Conservation (phyloP, 2,888 invertebrate species). For the Mylabris sibirica region DNA sequence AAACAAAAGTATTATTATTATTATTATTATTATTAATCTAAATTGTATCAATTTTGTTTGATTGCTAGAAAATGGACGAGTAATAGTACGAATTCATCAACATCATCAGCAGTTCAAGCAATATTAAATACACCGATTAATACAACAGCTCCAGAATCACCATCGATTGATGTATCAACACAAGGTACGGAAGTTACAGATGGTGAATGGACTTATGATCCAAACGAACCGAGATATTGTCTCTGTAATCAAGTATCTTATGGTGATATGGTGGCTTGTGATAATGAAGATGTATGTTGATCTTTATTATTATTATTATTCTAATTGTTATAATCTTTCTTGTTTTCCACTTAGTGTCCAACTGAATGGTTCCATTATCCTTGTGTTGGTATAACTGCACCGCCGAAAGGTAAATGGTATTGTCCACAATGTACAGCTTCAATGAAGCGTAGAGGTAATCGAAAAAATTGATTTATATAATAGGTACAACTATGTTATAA, state of each 20-base stretch:
- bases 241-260: slow-evolving; percentile 97
- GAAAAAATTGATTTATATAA: slow-evolving; percentile 71
- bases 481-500: slow-evolving; percentile 3
- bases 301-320: too few relatives aligned
- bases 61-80: slow-evolving; percentile 56
- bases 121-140: slow-evolving; percentile 55
- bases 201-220: slow-evolving; percentile 92
- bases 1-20: slow-evolving; percentile 66
- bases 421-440: slow-evolving; percentile 93
- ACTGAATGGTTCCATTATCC: slow-evolving; percentile 99
- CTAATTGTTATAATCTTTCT: too few relatives aligned
- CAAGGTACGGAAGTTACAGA: slow-evolving; percentile 69
- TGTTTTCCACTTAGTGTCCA: slow-evolving; percentile 93
- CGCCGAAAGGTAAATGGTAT: slow-evolving; percentile 99
- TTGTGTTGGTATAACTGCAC: slow-evolving; percentile 94
- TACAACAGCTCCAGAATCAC: slow-evolving; percentile 58
- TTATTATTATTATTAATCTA: slow-evolving; percentile 16
- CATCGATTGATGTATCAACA: slow-evolving; percentile 58
- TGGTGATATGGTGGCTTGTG: slow-evolving; percentile 99
- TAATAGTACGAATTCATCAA: slow-evolving; percentile 41
- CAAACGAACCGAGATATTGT: slow-evolving; percentile 95
- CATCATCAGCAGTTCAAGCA: slow-evolving; percentile 58
- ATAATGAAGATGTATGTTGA: slow-evolving; percentile 88
- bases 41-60: too few relatives aligned
- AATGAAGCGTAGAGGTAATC: slow-evolving; percentile 83